These are phyloP conservation scores for Melanophora roralis DNA, from an alignment of 2,888 invertebrate genomes.

Conservation along the genomic window DNA sequence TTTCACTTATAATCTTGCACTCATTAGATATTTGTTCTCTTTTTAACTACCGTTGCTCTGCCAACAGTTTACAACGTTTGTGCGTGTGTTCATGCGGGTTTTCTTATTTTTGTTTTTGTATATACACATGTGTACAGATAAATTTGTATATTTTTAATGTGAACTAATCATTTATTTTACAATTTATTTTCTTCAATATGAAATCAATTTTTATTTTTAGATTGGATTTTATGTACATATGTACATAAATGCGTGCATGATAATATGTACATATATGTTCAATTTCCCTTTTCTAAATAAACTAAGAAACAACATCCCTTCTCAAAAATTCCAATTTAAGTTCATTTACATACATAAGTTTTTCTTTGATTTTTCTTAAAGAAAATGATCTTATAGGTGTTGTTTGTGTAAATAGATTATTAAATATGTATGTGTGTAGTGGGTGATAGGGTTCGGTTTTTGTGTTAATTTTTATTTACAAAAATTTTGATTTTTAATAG, in stretches of 20 bases:
- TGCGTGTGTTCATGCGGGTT: background rate
- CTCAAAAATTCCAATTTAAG: conserved; percentile 29
- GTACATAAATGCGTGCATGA: no score
- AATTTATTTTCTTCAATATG: conserved; percentile 54
- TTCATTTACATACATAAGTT: conserved; percentile 26
- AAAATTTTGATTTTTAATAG: background rate
- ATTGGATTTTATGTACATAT: conserved; percentile 36
- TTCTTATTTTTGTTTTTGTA: conserved; percentile 14
- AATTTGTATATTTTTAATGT: conserved; percentile 44
- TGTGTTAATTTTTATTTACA: conserved; percentile 2
- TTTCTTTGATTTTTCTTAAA: background rate
- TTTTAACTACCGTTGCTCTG: conserved; percentile 21
- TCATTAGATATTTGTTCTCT: conserved; percentile 20
- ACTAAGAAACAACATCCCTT: conserved; percentile 35
- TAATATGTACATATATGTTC: no score
- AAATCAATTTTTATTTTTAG: conserved; percentile 62
- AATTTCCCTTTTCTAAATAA: conserved; percentile 12
- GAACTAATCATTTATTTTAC: conserved; percentile 58
- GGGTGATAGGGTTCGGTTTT: conserved; percentile 10
- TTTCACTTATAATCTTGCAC: background rate
- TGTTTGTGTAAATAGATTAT: background rate
- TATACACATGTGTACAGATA: conserved; percentile 15
- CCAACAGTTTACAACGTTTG: conserved; percentile 21
- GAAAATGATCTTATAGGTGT: background rate
- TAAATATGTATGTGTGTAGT: background rate